phyloP scores from a whole-genome alignment of 1,140 invertebrate species.

The Ditylenchus dipsaci region DNA sequence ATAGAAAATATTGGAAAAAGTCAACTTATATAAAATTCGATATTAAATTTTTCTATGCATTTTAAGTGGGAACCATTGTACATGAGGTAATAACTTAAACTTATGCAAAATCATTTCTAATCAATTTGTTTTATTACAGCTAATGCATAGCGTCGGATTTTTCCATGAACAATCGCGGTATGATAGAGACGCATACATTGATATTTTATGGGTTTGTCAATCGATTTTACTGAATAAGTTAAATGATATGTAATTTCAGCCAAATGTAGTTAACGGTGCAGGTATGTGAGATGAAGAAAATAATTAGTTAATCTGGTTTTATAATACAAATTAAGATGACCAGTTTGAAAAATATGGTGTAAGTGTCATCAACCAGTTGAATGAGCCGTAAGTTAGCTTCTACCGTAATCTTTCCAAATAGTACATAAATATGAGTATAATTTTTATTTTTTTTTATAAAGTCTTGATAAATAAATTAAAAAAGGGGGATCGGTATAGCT shows the following conservation, averaged over 20 bases:
- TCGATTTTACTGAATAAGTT: neutral
- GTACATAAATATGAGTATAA: conserved; percentile 43
- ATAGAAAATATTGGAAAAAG: no score
- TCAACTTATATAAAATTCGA: no score
- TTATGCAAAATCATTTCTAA: no score
- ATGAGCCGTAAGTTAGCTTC: conserved; percentile 30
- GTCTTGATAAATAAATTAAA: no score
- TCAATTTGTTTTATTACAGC: neutral
- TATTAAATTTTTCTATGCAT: neutral
- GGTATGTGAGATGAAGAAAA: neutral
- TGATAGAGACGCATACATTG: conserved; percentile 56
- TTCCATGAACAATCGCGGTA: conserved; percentile 58
- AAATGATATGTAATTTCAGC: neutral
- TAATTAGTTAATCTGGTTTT: neutral
- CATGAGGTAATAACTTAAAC: conserved; percentile 32
- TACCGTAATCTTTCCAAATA: conserved; percentile 8
- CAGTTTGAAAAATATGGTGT: conserved; percentile 58
- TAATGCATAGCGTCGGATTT: conserved; percentile 58
- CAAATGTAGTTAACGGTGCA: conserved; percentile 2
- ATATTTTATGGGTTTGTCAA: conserved; percentile 43
- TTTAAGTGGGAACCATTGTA: conserved; percentile 49
- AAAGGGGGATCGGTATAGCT: no score
- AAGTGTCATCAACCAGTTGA: conserved; percentile 54
- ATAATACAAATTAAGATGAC: conserved; percentile 23
- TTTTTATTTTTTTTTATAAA: no score